Base-by-base conservation (phyloP, 2,888 invertebrate genomes). In the Anthrax anthrax region DNA sequence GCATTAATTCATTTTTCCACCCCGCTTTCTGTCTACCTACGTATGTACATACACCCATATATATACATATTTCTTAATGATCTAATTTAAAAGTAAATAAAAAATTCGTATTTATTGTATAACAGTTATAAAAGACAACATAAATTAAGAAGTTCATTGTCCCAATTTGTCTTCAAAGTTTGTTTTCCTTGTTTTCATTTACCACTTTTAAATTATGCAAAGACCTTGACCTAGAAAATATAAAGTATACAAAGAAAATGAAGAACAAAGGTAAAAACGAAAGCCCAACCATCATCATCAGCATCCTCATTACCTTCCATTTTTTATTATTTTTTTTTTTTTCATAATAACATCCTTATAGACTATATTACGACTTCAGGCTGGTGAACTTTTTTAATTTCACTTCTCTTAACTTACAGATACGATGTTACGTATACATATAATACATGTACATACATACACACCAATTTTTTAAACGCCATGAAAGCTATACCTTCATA, bases 371-470 rank as follows among this genome's bases (percentile, higher is more conserved):
- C 41, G 37, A 36, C 27, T 37, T 37, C 17, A 37, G 23, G 14
- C 27, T 41, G 46, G 37, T 46, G 41, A 46, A 46, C 46, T 46
- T 46, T 46, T 46, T 46, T 46, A 46, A 46, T 46, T 46, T 46
- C 46, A 41, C 41, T 46, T 46, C 46, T 32, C 37, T 34, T 46
- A 42, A 46, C 46, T 46, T 32, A 23, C 23, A 23, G n/a, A n/a
- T n/a, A n/a, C n/a, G n/a, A n/a, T n/a, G n/a, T n/a, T 23, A 23
- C 23, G 8, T 23, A 8, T 23, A 23, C 23, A 23, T 23, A 23
- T 6, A 23, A 23, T 23, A 8, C 23, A 23, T 23, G 8, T 23
- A 23, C 23, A 23, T 23, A 23, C 23, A 23, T 23, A 23, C 23
- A 23, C 8, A 23, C n/a, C n/a, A n/a, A n/a, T n/a, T n/a, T n/a